Percentiles rank a stretch among this genome's conserved stretches.
These are phyloP conservation scores for Agrotis ipsilon DNA, from an alignment of 2,888 invertebrate genomes.

Conservation along the genomic window DNA sequence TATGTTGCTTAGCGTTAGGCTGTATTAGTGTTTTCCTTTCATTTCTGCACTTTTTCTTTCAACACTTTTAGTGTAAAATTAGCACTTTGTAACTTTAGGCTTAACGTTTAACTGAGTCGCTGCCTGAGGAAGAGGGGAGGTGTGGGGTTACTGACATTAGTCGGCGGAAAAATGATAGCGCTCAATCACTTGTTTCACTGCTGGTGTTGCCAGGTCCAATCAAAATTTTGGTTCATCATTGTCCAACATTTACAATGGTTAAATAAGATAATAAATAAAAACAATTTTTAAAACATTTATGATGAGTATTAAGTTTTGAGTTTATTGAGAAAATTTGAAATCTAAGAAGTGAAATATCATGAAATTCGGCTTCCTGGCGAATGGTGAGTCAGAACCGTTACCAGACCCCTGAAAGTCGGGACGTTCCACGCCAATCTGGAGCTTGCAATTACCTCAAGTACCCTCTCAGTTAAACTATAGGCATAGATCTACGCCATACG, in stretches of 20 bases:
- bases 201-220: no score
- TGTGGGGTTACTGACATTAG: not conserved
- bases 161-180: not conserved
- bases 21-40: conserved; percentile 32
- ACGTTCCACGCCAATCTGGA: no score
- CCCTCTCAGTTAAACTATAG: not conserved
- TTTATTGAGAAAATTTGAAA: no score
- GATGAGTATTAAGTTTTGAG: no score
- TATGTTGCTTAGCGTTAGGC: conserved; percentile 42
- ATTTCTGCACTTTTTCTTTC: conserved; percentile 30
- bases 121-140: not conserved
- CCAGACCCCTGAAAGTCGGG: no score
- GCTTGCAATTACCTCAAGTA: not conserved
- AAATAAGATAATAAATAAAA: no score
- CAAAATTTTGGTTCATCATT: no score
- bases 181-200: not conserved
- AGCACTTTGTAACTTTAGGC: conserved; percentile 20
- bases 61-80: conserved; percentile 33
- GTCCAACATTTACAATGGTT: no score
- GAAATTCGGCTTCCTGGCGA: no score
- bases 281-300: no score
- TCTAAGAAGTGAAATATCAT: no score
- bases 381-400: no score
- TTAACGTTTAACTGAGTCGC: not conserved
- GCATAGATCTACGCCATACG: conserved; percentile 18